These are phyloP conservation scores for Alcis repandata DNA, from an alignment of 2,888 invertebrate genomes.

Conservation along the genomic window DNA sequence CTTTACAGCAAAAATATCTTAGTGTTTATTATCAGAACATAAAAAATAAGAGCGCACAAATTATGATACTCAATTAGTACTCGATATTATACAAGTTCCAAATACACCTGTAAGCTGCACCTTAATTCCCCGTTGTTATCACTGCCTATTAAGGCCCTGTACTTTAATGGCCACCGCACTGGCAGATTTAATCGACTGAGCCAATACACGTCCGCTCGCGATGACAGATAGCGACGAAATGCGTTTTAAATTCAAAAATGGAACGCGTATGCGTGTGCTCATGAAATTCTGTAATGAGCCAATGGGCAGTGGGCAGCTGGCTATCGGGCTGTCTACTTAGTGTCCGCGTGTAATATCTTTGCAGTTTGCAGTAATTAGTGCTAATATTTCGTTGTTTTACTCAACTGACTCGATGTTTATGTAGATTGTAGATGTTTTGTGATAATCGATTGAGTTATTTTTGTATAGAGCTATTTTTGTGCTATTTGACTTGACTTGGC, in stretches of 20 bases:
- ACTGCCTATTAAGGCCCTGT: conserved; percentile 72
- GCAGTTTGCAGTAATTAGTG: conserved; percentile 67
- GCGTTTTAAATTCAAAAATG: conserved; percentile 69
- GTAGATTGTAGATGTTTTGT: background rate
- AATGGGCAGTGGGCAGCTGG: conserved; percentile 64
- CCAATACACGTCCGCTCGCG: conserved; percentile 70
- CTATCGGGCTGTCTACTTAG: conserved; percentile 74
- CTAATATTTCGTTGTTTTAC: conserved; percentile 60
- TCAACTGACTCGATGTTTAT: conserved; percentile 22
- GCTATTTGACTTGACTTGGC: background rate
- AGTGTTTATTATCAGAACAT: too few species aligned
- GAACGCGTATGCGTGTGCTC: conserved; percentile 63
- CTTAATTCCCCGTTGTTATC: conserved; percentile 52
- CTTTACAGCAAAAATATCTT: too few species aligned
- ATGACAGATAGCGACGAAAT: conserved; percentile 82
- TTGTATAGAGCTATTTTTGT: background rate
- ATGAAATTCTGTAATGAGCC: conserved; percentile 74
- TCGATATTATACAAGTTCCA: conserved; percentile 42
- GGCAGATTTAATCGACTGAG: conserved; percentile 76
- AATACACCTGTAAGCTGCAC: conserved; percentile 57
- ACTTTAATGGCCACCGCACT: conserved; percentile 76
- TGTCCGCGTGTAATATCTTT: conserved; percentile 62
- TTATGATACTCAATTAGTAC: conserved; percentile 52
- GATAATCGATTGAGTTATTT: conserved; percentile 8
- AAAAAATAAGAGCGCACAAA: conserved; percentile 39